Percentiles rank a stretch among this genome's conserved stretches.
phyloP scores from a whole-genome alignment of 2,797 vertebrate species.

The Aldrovandia affinis region DNA sequence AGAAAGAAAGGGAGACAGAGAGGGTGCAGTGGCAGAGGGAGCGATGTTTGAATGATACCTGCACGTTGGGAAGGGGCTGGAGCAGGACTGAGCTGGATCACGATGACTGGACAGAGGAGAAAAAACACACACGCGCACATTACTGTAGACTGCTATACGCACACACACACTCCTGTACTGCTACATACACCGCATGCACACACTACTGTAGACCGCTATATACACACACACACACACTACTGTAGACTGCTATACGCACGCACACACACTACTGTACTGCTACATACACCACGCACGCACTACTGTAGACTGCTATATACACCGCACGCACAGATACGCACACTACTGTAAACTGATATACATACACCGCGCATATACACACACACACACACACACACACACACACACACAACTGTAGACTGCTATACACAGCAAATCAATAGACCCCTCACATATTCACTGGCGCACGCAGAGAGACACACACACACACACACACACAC shows the following conservation, averaged over 20 bases:
- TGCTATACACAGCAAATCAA: neutral
- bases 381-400: slow-evolving; percentile 25
- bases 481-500: no score
- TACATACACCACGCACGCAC: neutral
- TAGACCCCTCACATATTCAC: neutral
- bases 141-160: neutral
- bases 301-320: neutral
- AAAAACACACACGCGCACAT: slow-evolving; percentile 53
- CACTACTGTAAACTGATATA: neutral
- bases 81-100: slow-evolving; percentile 99
- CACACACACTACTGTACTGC: slow-evolving; percentile 2
- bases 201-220: slow-evolving; percentile 54
- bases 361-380: slow-evolving; percentile 17
- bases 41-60: slow-evolving; percentile 87
- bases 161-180: neutral
- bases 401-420: neutral
- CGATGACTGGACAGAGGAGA: slow-evolving; percentile 91
- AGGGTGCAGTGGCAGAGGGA: slow-evolving; percentile 64
- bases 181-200: slow-evolving; percentile 65
- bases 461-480: no score
- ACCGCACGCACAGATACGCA: neutral
- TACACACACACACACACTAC: neutral
- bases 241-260: neutral
- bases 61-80: slow-evolving; percentile 96
- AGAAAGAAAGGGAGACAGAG: slow-evolving; percentile 63